These are phyloP conservation scores for Monopis laevigella DNA, from an alignment of 2,888 invertebrate species.

Conservation along the genomic window DNA sequence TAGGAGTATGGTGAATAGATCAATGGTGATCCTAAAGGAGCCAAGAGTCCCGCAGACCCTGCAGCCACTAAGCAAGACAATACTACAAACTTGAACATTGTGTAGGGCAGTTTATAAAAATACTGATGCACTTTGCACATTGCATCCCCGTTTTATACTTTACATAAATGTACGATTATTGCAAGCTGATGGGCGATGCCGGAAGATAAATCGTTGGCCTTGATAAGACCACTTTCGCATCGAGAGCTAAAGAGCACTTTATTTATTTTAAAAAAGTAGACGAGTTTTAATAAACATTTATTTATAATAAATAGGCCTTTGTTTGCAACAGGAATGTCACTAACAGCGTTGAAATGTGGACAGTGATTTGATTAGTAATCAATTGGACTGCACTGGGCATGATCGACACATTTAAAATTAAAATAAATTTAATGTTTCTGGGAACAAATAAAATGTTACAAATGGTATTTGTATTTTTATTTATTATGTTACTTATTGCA, in stretches of 20 bases:
- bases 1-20: constrained; percentile 24
- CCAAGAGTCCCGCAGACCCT: constrained; percentile 42
- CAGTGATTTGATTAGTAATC: no score
- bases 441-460: no score
- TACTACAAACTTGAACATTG: constrained; percentile 69
- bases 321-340: background rate
- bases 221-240: constrained; percentile 43
- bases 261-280: background rate
- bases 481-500: no score
- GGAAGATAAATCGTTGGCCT: constrained; percentile 37
- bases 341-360: no score
- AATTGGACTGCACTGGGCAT: no score
- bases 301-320: background rate
- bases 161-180: constrained; percentile 3
- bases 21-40: background rate
- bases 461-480: no score
- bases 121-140: constrained; percentile 38
- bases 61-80: constrained; percentile 70
- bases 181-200: constrained; percentile 31
- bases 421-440: no score
- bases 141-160: constrained; percentile 37
- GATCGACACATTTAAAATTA: no score
- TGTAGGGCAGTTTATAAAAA: constrained; percentile 38
- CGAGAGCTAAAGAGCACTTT: constrained; percentile 20
- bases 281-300: constrained; percentile 5